Percentiles rank a stretch among this genome's conserved stretches.
phyloP scores from a whole-genome alignment of 1,140 invertebrate genomes.

The Bradynema listronoti region DNA sequence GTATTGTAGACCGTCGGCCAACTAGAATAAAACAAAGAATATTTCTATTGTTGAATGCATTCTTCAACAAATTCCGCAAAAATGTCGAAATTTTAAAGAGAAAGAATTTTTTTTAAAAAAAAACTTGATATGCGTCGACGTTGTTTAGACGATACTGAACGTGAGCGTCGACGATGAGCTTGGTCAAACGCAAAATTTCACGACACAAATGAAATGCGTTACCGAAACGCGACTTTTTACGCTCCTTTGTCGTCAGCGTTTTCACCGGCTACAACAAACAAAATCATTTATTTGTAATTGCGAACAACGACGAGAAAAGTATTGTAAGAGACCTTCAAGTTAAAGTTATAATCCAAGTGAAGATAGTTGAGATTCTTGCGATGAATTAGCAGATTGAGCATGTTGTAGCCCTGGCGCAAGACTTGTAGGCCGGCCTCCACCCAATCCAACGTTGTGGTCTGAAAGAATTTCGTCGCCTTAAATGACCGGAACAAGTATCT shows the following conservation, averaged over 20 bases:
- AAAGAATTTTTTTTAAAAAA: conserved; percentile 29
- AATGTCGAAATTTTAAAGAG: too few relatives aligned
- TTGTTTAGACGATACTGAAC: conserved; percentile 98
- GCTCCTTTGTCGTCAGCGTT: conserved; percentile 87
- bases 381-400: conserved; percentile 97
- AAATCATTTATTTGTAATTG: conserved; percentile 11
- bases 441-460: conserved; percentile 98
- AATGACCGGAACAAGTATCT: conserved; percentile 80
- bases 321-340: conserved; percentile 68
- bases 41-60: too few relatives aligned
- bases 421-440: conserved; percentile 96
- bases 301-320: not conserved
- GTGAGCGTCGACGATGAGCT: conserved; percentile 95
- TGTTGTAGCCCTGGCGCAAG: conserved; percentile 97
- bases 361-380: conserved; percentile 98
- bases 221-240: conserved; percentile 97
- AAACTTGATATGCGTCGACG: conserved; percentile 86
- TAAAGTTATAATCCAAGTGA: conserved; percentile 99
- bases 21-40: conserved; percentile 66
- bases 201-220: conserved; percentile 99
- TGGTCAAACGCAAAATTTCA: conserved; percentile 92
- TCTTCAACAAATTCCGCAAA: too few relatives aligned
- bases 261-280: conserved; percentile 91
- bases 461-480: conserved; percentile 99
- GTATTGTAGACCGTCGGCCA: conserved; percentile 97